Evolutionary conservation across 2,888 invertebrate genomes (phyloP).

Genomic region (Lycaena phlaeas): DNA sequence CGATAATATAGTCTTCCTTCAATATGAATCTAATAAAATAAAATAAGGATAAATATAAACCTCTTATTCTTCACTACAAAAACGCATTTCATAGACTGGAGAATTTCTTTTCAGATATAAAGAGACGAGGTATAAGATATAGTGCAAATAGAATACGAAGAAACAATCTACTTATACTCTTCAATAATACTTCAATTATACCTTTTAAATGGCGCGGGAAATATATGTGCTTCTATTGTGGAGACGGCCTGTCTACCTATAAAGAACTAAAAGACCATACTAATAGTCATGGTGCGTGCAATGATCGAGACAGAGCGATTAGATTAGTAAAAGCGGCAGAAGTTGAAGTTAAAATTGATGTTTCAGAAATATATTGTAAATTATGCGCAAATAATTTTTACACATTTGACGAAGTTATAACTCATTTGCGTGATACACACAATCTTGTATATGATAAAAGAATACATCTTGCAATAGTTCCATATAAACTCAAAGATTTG

Average conservation of each 20-base stretch:
- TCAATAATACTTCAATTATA: constrained; percentile 54
- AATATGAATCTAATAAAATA: too few species aligned
- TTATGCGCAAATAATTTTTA: too few species aligned
- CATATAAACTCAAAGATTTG: constrained; percentile 40
- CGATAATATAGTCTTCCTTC: too few species aligned
- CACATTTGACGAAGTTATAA: too few species aligned
- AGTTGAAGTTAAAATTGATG: constrained; percentile 48
- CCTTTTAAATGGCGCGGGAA: constrained; percentile 58
- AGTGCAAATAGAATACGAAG: constrained; percentile 31
- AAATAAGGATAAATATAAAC: too few species aligned
- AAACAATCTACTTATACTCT: constrained; percentile 43
- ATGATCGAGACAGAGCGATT: constrained; percentile 41
- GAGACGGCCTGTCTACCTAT: constrained; percentile 38
- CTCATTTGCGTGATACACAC: too few species aligned
- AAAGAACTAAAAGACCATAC: constrained; percentile 46
- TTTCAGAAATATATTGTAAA: constrained; percentile 46
- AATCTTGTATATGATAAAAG: constrained; percentile 38
- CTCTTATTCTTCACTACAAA: too few species aligned
- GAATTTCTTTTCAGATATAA: constrained; percentile 58
- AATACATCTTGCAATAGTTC: constrained; percentile 37
- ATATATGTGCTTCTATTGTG: constrained; percentile 55
- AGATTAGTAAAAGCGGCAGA: constrained; percentile 40
- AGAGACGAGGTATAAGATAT: constrained; percentile 31
- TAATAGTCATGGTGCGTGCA: constrained; percentile 37
- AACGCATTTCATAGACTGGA: too few species aligned